Percentiles rank a stretch among this genome's conserved stretches.
phyloP scores from a whole-genome alignment of 2,797 vertebrate genomes.

The Hoplostethus mediterraneus region DNA sequence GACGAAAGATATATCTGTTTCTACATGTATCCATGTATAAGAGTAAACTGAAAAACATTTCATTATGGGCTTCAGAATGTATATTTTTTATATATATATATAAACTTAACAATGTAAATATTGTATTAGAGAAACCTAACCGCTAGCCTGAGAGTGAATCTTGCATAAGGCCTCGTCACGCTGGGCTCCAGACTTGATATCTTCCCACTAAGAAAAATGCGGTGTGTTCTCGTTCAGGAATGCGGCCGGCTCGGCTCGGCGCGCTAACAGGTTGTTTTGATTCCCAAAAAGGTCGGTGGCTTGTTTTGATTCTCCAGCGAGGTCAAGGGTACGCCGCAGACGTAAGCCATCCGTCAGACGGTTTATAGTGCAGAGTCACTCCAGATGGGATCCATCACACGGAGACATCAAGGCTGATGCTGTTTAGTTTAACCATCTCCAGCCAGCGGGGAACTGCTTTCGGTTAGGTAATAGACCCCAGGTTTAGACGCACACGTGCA shows the following conservation, averaged over 20 bases:
- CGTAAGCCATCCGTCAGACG: conserved; percentile 38
- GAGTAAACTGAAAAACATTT: too few species aligned
- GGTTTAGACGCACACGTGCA: neutral
- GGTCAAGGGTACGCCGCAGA: conserved; percentile 39
- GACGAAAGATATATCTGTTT: neutral
- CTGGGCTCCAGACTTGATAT: neutral
- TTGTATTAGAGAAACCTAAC: too few species aligned
- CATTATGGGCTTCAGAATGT: too few species aligned
- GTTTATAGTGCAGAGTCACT: conserved; percentile 54
- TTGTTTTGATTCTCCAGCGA: conserved; percentile 39
- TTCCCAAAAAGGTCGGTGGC: conserved; percentile 44
- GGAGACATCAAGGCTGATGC: conserved; percentile 28
- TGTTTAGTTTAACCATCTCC: conserved; percentile 60
- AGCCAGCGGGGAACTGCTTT: conserved; percentile 27
- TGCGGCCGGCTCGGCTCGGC: conserved; percentile 25
- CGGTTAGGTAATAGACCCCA: conserved; percentile 31
- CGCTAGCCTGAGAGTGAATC: too few species aligned
- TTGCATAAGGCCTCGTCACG: too few species aligned
- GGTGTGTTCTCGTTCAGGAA: conserved; percentile 22
- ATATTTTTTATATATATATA: too few species aligned
- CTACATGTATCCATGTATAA: too few species aligned
- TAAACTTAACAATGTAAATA: too few species aligned
- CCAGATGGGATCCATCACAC: conserved; percentile 68
- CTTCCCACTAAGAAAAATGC: neutral
- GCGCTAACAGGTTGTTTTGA: conserved; percentile 50